Conservation (phyloP, 2,888 invertebrate species). For the Phyto melanocephala region DNA sequence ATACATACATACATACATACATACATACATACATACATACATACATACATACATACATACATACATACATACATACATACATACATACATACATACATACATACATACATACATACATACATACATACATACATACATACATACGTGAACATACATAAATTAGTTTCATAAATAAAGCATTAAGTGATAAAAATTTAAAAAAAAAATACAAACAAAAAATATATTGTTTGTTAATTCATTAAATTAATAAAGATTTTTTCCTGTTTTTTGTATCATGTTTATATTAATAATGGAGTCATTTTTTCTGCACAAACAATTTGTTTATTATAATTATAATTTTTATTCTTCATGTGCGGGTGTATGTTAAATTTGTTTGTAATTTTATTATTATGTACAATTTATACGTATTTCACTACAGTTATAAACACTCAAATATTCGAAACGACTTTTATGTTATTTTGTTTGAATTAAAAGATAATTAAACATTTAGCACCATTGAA, state of each 20-base stretch:
- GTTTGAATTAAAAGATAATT: slow-evolving; percentile 44
- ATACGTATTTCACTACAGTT: not conserved
- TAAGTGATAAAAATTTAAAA: slow-evolving; percentile 24
- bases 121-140: not conserved
- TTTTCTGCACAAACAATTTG: slow-evolving; percentile 48
- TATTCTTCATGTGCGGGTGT: slow-evolving; percentile 17
- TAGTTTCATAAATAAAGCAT: slow-evolving; percentile 47
- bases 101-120: slow-evolving; percentile 24
- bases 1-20: not conserved
- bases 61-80: slow-evolving; percentile 40
- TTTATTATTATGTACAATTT: not conserved
- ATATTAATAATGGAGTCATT: slow-evolving; percentile 52
- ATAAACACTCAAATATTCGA: slow-evolving; percentile 19
- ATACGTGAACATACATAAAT: slow-evolving; percentile 50
- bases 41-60: not conserved
- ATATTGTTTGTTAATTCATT: slow-evolving; percentile 52
- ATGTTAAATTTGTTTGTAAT: not conserved
- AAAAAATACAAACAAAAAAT: not conserved
- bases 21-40: slow-evolving; percentile 50
- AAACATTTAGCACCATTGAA: slow-evolving; percentile 43
- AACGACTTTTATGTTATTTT: slow-evolving; percentile 13
- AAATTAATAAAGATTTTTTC: slow-evolving; percentile 45
- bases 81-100: not conserved
- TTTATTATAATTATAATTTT: slow-evolving; percentile 42
- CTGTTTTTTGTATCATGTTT: slow-evolving; percentile 7